phyloP scores from a whole-genome alignment of 2,888 invertebrate species.

The Ornithoptera priamus region DNA sequence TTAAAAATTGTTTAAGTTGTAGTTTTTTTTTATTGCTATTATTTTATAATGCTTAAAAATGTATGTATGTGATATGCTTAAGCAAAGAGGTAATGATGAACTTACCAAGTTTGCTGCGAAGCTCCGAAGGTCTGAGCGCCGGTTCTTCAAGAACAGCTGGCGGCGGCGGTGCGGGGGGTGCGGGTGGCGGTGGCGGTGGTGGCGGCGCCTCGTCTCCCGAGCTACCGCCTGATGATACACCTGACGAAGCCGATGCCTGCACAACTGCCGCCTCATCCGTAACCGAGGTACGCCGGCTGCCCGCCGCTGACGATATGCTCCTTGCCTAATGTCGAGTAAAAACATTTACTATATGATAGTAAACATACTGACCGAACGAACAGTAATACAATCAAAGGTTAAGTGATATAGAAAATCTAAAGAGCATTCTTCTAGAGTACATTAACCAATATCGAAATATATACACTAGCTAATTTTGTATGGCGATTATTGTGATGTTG shows the following conservation, averaged over 20 bases:
- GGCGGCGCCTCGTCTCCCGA: slow-evolving; percentile 81
- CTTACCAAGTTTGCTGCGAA: slow-evolving; percentile 68
- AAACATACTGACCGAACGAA: too few relatives aligned
- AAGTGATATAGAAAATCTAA: too few relatives aligned
- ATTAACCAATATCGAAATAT: too few relatives aligned
- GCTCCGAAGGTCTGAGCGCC: slow-evolving; percentile 83
- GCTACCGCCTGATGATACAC: slow-evolving; percentile 69
- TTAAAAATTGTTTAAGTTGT: too few relatives aligned
- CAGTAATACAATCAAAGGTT: too few relatives aligned
- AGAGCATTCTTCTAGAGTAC: too few relatives aligned
- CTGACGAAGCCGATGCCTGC: slow-evolving; percentile 61
- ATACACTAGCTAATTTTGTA: too few relatives aligned
- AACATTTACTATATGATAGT: too few relatives aligned
- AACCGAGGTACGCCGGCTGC: slow-evolving; percentile 67
- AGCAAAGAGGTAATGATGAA: background rate
- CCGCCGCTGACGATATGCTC: slow-evolving; percentile 70
- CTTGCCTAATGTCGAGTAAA: slow-evolving; percentile 53
- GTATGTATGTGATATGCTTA: too few relatives aligned
- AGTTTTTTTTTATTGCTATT: too few relatives aligned
- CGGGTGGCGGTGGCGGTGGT: slow-evolving; percentile 85
- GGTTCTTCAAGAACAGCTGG: slow-evolving; percentile 83
- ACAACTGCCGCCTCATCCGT: slow-evolving; percentile 58
- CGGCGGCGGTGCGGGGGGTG: slow-evolving; percentile 69
- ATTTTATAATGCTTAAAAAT: too few relatives aligned
- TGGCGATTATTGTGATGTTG: too few relatives aligned